These are phyloP conservation scores for Magallana nippona DNA, from an alignment of 2,888 invertebrate genomes.

Conservation along the genomic window DNA sequence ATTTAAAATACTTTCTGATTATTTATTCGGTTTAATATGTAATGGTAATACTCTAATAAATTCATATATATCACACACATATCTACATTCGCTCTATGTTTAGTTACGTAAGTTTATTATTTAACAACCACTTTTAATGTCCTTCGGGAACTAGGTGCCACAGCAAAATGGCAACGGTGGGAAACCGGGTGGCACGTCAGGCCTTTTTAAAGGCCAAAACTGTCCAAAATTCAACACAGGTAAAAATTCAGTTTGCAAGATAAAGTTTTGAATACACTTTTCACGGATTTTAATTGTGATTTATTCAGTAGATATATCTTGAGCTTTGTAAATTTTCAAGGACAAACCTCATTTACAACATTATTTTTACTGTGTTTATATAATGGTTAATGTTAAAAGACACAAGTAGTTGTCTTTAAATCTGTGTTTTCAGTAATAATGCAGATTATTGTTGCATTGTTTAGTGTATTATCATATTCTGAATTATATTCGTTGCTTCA, in stretches of 20 bases:
- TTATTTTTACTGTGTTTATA: too few relatives aligned
- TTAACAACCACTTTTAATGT: neutral
- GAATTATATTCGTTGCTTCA: too few relatives aligned
- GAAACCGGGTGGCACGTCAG: constrained; percentile 69
- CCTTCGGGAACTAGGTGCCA: constrained; percentile 10
- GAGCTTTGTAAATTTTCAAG: neutral
- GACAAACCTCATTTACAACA: neutral
- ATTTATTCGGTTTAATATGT: neutral
- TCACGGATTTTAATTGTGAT: neutral
- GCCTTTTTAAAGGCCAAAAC: constrained; percentile 67
- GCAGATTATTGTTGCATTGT: too few relatives aligned
- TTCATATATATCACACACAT: neutral
- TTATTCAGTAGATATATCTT: constrained; percentile 3
- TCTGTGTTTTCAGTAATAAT: too few relatives aligned
- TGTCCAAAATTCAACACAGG: constrained; percentile 28
- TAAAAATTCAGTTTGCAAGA: neutral
- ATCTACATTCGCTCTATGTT: neutral
- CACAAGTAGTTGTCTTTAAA: too few relatives aligned
- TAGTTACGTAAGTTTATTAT: neutral
- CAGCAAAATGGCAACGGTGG: constrained; percentile 71
- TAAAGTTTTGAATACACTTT: too few relatives aligned
- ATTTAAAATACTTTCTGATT: neutral
- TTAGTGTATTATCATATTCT: too few relatives aligned
- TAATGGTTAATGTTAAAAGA: too few relatives aligned
- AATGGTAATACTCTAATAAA: neutral